Evolutionary conservation across 2,797 vertebrate genomes (phyloP), one percentile per base, ranked within the genome.

Genomic region (Octomys mimax): DNA sequence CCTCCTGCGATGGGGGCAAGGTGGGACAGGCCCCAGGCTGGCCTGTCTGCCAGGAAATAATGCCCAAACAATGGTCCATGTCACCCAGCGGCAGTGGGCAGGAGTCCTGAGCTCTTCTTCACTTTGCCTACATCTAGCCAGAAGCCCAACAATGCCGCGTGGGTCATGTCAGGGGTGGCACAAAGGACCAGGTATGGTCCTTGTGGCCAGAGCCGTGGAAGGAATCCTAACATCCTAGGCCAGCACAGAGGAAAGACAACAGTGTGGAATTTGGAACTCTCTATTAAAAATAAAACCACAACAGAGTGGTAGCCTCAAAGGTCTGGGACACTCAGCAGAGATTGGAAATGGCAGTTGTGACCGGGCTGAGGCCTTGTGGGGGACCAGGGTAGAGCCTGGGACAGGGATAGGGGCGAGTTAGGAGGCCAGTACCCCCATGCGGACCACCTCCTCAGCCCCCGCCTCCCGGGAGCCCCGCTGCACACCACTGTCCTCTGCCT

Each of bases 361-460:
- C 98, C 96, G 97, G 98, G 98, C 96, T 91, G 98, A 98, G 98
- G 97, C 97, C 95, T 95, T 81, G 0, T 61, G 2, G 75, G 73
- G 93, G 39, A 68, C 73, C 79, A 94, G 95, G 80, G 66, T 89
- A 94, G 96, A 75, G 61, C 97, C 83, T 13, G 0, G 73, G 79
- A 62, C 0, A 33, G 81, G 95, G 93, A 24, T 18, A 87, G 78
- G 89, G 87, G 83, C 90, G 46, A 97, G 97, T 99, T 99, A 99
- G 93, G 99, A 99, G 1, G 99, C 99, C 98, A 99, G 98, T 91
- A 99, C 99, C 92, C 99, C 99, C 98, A 99, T 99, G 98, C 99
- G 99, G 98, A 99, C 99, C 95, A 99, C 99, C 97, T 99, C 99
- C 98, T 99, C 99, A 13, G 98, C 98, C 94, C 99, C 99, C 73